Evolutionary conservation across 2,797 vertebrate species (phyloP), one percentile per base, ranked within the genome.

Genomic region (Xerus rutilus): DNA sequence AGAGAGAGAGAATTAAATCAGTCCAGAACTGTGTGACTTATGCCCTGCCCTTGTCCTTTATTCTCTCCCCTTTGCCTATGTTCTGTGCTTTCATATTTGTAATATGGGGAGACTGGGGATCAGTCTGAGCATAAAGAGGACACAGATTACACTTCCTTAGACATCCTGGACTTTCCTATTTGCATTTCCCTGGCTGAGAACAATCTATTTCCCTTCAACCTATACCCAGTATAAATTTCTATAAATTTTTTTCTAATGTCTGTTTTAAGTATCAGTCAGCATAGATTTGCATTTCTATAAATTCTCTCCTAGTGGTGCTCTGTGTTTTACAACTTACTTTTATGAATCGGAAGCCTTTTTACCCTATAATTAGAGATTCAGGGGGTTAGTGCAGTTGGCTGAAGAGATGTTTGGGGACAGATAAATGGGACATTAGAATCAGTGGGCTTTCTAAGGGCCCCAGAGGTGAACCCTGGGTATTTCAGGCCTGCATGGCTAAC

Each of bases 51-150:
- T 12, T 10, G 13, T 20, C 17, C 45, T 72, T 32, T 13, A 47
- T 3, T 9, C 20, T 7, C 1, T 62, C 28, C 10, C 35, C 0
- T 4, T 32, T 15, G 30, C 7, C n/a, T 5, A 15, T 10, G 3
- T 69, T 17, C 9, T 74, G 2, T 6, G 3, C 7, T 14, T 47
- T 72, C 15, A 32, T 17, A 17, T 9, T 79, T 67, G 6, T 20
- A 28, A 76, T 45, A 62, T 1, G 8, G 70, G 2, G 21, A 49
- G 21, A 11, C 1, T 30, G 32, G 20, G 0, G 2, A 0, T 54
- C 0, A 23, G 1, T 10, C 39, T 43, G 17, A 15, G 7, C 9
- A 77, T 65, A 90, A 65, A 25, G 7, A 73, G 23, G 25, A 77
- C 65, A 10, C 28, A 20, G 8, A 43, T 30, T 39, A 39, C 25